phyloP scores from a whole-genome alignment of 2,888 invertebrate genomes.

The Stegophylla sp. region DNA sequence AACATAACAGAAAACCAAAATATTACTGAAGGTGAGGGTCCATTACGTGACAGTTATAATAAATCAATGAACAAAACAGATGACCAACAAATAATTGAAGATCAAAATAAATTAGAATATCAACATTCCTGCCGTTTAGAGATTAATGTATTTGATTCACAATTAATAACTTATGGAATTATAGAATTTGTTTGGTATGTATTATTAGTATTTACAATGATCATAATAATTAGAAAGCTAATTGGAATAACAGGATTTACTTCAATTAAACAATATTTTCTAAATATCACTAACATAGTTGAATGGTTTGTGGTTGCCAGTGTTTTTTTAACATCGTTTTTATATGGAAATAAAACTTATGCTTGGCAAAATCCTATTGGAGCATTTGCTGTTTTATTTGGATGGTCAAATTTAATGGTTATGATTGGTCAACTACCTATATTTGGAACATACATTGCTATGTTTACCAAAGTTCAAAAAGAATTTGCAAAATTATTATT shows the following conservation, averaged over 20 bases:
- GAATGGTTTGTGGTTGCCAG: constrained; percentile 87
- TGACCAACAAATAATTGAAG: constrained; percentile 64
- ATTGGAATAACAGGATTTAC: constrained; percentile 83
- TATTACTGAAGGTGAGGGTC: constrained; percentile 65
- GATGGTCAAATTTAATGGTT: constrained; percentile 89
- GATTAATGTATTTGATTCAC: constrained; percentile 67
- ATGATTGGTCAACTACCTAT: constrained; percentile 88
- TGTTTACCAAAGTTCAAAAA: constrained; percentile 86
- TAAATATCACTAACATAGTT: constrained; percentile 83
- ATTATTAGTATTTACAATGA: constrained; percentile 77
- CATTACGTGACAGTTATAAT: constrained; percentile 86
- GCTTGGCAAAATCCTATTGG: constrained; percentile 88
- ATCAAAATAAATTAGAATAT: constrained; percentile 65
- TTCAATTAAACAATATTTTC: constrained; percentile 80
- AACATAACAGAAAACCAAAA: constrained; percentile 71
- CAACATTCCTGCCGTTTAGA: constrained; percentile 79
- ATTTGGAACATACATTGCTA: constrained; percentile 88
- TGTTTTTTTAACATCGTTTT: constrained; percentile 82
- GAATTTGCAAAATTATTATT: constrained; percentile 86
- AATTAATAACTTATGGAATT: constrained; percentile 77
- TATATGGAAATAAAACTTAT: constrained; percentile 78
- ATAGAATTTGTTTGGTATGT: constrained; percentile 74
- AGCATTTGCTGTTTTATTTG: constrained; percentile 83
- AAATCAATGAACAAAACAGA: constrained; percentile 76
- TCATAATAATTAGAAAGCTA: constrained; percentile 81